Conservation (phyloP, 2,888 invertebrate genomes). For the Didymodactylos carnosus region DNA sequence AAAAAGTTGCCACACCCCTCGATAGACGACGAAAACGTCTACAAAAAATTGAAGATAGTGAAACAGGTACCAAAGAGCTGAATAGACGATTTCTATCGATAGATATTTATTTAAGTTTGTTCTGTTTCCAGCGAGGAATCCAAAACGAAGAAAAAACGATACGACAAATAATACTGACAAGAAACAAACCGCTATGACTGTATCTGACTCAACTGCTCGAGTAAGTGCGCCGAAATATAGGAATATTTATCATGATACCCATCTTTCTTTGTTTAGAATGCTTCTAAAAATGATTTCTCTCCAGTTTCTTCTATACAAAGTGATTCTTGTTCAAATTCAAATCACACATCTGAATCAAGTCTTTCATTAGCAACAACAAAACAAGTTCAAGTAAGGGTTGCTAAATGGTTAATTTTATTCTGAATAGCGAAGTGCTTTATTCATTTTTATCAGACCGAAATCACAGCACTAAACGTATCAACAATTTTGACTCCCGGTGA, state of each 20-base stretch:
- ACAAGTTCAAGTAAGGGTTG: background rate
- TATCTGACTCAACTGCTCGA: too few relatives aligned
- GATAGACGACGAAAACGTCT: background rate
- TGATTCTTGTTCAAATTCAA: slow-evolving; percentile 13
- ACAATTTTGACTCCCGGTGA: background rate
- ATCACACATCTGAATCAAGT: background rate
- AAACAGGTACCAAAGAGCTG: too few relatives aligned
- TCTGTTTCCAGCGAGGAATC: too few relatives aligned
- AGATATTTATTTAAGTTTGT: too few relatives aligned
- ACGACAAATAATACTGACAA: too few relatives aligned
- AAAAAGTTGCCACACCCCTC: background rate
- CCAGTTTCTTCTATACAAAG: background rate
- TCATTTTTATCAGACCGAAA: background rate
- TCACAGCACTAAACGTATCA: background rate
- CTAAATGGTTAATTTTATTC: background rate
- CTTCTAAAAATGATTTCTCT: background rate
- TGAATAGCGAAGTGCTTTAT: background rate
- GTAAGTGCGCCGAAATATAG: too few relatives aligned
- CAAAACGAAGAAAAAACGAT: too few relatives aligned
- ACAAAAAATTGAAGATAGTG: background rate
- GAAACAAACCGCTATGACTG: too few relatives aligned
- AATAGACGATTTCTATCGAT: too few relatives aligned
- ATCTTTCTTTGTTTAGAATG: background rate
- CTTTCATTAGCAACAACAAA: background rate
- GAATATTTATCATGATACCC: too few relatives aligned